Evolutionary conservation across 2,888 invertebrate genomes (phyloP).

Genomic region (Chymomyza procnemis): DNA sequence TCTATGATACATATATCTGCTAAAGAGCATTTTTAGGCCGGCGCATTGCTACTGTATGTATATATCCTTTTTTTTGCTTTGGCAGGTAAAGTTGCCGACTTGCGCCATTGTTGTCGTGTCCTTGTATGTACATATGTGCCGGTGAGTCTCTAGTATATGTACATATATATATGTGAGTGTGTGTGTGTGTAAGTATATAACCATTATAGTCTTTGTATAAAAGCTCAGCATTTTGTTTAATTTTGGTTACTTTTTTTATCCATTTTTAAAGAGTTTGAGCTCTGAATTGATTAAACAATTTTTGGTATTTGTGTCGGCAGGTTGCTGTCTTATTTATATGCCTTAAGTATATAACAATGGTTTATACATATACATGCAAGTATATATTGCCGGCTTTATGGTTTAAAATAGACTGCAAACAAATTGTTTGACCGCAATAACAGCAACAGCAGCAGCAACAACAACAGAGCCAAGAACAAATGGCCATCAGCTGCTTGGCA

Average conservation of each 20-base stretch:
- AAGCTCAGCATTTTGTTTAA: slow-evolving; percentile 1
- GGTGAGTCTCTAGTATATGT: not conserved
- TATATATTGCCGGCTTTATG: not conserved
- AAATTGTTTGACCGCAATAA: slow-evolving; percentile 68
- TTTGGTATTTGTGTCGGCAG: not conserved
- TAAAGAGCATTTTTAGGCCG: too few species aligned
- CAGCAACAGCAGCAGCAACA: slow-evolving; percentile 34
- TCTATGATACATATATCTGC: too few species aligned
- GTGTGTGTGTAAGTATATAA: slow-evolving; percentile 1
- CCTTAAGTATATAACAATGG: not conserved
- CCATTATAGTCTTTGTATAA: not conserved
- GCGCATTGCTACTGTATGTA: too few species aligned
- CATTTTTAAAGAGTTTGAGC: slow-evolving; percentile 19
- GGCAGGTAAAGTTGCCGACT: not conserved
- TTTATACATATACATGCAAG: not conserved
- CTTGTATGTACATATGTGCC: not conserved
- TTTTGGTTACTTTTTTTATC: slow-evolving; percentile 1
- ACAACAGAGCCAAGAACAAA: slow-evolving; percentile 48
- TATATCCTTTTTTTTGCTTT: not conserved
- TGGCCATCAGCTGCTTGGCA: slow-evolving; percentile 64
- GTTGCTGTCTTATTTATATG: not conserved
- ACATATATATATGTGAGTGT: too few species aligned
- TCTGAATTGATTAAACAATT: slow-evolving; percentile 19
- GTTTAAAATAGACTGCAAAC: slow-evolving; percentile 61
- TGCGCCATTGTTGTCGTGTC: slow-evolving; percentile 7